Base-by-base conservation (phyloP, 2,797 vertebrate genomes). In the Netta rufina region DNA sequence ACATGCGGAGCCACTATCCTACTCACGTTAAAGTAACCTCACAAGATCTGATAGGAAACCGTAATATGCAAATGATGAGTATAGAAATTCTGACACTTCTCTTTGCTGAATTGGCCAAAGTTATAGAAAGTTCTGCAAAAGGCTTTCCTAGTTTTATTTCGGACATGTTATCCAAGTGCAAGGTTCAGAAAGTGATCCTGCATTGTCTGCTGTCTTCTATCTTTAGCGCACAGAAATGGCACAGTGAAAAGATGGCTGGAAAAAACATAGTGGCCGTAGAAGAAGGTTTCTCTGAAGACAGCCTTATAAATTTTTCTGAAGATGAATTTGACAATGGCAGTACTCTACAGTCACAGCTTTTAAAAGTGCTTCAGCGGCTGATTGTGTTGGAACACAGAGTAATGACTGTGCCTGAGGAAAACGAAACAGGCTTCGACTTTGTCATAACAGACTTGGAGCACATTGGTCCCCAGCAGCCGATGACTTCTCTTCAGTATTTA, bases 141-240 rank as follows among this genome's bases (percentile, higher is more conserved):
- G 99, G 99, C 58, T 99, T 99, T 70, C 99, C 99, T 67, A 99
- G 99, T 95, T 99, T 99, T 94, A 99, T 99, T 96, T 98, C 99
- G 0, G 99, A 99, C 20, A 99, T 99, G 97, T 97, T 99, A 71
- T 99, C 99, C 11, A 99, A 99, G 95, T 99, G 99, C 98, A 99
- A 99, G 96, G 99, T 99, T 93, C 99, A 99, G 97, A 99, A 99
- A 84, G 99, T 99, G 92, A 98, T 99, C 93, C 98, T 99, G 62
- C 99, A 99, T 78, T 99, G 99, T 91, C 97, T 99, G 86, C 98
- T 99, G 1, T 99, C 99, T 21, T 99, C 99, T 56, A 99, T 99
- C 97, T 99, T 99, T 92, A 99, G 99, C 4, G 98, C 99, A 10
- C 99, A 99, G 94, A 99, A 99, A 90, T 99, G 99, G 99, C 98